Percentiles rank a stretch among this genome's conserved stretches.
Evolutionary conservation across 2,113 vertebrate genomes (phyloP).

Genomic region (Hepsetus odoe): DNA sequence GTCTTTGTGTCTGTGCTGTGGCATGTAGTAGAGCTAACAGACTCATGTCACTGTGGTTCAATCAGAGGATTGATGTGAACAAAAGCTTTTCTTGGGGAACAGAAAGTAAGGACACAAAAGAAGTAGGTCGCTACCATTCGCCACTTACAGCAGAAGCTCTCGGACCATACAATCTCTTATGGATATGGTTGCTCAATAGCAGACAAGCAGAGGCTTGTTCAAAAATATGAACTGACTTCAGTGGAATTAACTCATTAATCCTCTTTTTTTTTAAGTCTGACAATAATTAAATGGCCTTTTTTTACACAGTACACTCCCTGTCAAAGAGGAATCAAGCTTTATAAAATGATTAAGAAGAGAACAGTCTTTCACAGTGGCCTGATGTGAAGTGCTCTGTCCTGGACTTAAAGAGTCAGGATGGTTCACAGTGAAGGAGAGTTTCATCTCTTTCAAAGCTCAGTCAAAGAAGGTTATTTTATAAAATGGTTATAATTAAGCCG

Average conservation of each 20-base stretch:
- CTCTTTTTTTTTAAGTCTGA: too few relatives aligned
- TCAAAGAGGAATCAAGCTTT: too few relatives aligned
- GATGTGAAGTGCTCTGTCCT: too few relatives aligned
- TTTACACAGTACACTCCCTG: not conserved
- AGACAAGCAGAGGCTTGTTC: conserved; percentile 8
- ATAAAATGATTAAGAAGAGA: too few relatives aligned
- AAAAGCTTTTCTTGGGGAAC: conserved; percentile 62
- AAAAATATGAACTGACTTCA: not conserved
- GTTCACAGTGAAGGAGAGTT: too few relatives aligned
- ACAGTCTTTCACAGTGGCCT: too few relatives aligned
- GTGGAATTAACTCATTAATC: conserved; percentile 15
- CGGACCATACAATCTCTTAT: conserved; percentile 22
- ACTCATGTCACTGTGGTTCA: not conserved
- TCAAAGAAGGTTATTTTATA: too few relatives aligned
- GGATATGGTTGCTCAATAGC: conserved; percentile 11
- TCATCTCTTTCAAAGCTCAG: too few relatives aligned
- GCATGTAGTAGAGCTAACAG: not conserved
- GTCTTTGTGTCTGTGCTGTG: not conserved
- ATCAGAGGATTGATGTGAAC: conserved; percentile 62
- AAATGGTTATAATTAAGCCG: too few relatives aligned
- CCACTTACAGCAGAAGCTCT: not conserved
- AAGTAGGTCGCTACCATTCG: conserved; percentile 67
- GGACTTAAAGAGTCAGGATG: too few relatives aligned
- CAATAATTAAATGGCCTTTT: too few relatives aligned
- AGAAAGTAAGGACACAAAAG: conserved; percentile 64